Evolutionary conservation across 2,888 invertebrate species (phyloP), one percentile per base, ranked within the genome.

Genomic region (Xanthorhoe spadicearia): DNA sequence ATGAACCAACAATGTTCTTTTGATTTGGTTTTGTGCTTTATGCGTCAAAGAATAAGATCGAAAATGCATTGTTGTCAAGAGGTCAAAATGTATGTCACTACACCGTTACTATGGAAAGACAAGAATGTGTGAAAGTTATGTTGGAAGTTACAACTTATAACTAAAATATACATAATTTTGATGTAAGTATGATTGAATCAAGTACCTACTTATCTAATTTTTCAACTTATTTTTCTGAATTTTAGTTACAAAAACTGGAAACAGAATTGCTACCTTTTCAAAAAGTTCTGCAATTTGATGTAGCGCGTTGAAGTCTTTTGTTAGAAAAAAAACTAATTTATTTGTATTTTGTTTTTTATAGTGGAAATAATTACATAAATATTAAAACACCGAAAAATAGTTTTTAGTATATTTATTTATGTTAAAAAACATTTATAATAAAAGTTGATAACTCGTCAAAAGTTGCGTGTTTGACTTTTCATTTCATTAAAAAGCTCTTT

Each of bases 51-150:
- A n/a, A 48, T 65, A 65, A 56, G 56, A 9, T 46, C 32, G 19
- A 35, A 35, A 56, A 56, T 61, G 13, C 46, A 23, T 51, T 61
- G 51, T 23, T n/a, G 6, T 60, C 23, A 55, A 38, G 49, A 35
- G 55, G 55, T 60, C 59, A 60, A 56, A 56, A 70, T 70, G 78
- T 80, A 68, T 78, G 79, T 71, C 79, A 77, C 67, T n/a, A 51
- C 2, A 78, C 80, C 78, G 80, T 79, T 79, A 79, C 50, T 60
- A 38, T 18, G 15, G 57, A 66, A 65, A 53, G 60, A 72, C 73
- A 70, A 69, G 71, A 74, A 70, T 73, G 74, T 78, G 79, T 79
- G 79, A 80, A 80, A 80, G 79, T 77, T 67, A 68, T 70, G 68
- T 68, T 62, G 68, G 66, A 62, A 50, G 57, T 49, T 58, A 48